phyloP scores from a whole-genome alignment of 2,797 vertebrate genomes.

The Meda fulgida region DNA sequence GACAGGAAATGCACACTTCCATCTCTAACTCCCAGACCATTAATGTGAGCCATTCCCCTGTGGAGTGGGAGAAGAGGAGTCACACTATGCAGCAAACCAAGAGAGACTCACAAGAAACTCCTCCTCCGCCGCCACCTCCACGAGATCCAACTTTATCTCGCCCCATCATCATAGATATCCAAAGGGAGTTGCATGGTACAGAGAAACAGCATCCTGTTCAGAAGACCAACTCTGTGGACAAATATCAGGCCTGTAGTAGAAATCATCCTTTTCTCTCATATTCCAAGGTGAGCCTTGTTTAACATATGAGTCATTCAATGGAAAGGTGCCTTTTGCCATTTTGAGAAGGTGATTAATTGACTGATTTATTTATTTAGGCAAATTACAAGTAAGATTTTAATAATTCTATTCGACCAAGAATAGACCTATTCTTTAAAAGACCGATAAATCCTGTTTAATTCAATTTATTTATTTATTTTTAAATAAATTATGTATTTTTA shows the following conservation, averaged over 20 bases:
- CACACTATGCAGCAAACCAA: constrained; percentile 59
- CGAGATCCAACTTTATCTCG: constrained; percentile 18
- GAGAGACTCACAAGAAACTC: constrained; percentile 53
- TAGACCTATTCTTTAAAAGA: neutral
- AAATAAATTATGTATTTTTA: neutral
- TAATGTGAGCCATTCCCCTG: constrained; percentile 63
- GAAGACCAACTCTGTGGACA: constrained; percentile 42
- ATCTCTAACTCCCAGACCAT: constrained; percentile 64
- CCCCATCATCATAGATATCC: constrained; percentile 61
- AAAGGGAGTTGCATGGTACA: constrained; percentile 61
- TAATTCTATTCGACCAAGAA: neutral
- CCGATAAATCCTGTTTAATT: neutral
- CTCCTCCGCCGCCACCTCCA: constrained; percentile 21
- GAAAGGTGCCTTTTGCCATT: neutral
- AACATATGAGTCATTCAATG: neutral
- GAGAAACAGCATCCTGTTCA: constrained; percentile 40
- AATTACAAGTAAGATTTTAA: neutral
- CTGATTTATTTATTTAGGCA: neutral
- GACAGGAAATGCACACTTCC: constrained; percentile 57
- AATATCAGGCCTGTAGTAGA: constrained; percentile 39
- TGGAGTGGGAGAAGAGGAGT: constrained; percentile 56
- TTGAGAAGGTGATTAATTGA: neutral
- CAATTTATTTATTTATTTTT: no score
- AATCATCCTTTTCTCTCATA: constrained; percentile 38
- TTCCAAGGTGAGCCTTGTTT: constrained; percentile 36